Conservation (phyloP, 2,113 vertebrate genomes). For the Bucco capensis region DNA sequence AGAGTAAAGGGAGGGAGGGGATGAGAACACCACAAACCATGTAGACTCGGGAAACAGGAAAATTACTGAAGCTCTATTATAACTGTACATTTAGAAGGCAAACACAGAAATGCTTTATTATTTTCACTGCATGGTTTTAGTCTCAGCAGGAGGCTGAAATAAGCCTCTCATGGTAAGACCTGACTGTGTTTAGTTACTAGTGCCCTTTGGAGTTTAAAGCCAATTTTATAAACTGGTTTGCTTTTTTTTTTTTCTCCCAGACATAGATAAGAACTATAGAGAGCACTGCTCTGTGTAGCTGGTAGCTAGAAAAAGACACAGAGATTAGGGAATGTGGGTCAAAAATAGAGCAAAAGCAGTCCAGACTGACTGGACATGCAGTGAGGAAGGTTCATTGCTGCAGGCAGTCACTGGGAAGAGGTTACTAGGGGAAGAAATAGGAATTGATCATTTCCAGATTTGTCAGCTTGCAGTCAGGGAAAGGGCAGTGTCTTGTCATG, state of each 20-base stretch:
- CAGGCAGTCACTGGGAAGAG: constrained; percentile 35
- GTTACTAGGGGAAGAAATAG: constrained; percentile 55
- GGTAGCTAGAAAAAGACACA: constrained; percentile 29
- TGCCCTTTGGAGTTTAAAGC: constrained; percentile 40
- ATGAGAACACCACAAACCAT: not conserved
- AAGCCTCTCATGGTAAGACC: not conserved
- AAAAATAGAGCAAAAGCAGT: constrained; percentile 43
- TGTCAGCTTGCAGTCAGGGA: constrained; percentile 26
- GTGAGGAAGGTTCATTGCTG: constrained; percentile 38
- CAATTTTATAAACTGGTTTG: not conserved
- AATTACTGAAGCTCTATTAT: not conserved
- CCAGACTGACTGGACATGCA: constrained; percentile 41
- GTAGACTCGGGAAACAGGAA: not conserved
- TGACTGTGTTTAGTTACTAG: not conserved
- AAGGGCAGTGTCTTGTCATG: not conserved
- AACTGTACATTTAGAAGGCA: not conserved
- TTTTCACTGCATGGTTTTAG: not conserved
- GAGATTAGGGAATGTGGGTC: constrained; percentile 39
- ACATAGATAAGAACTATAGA: constrained; percentile 2
- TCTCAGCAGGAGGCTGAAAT: not conserved
- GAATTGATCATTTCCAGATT: constrained; percentile 60
- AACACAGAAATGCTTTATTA: not conserved
- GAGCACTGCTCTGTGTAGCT: constrained; percentile 12
- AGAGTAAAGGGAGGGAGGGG: not conserved
- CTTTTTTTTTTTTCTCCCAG: not conserved